These are phyloP conservation scores for Urosaurus nigricauda DNA, from an alignment of 2,797 vertebrate genomes.

Conservation along the genomic window DNA sequence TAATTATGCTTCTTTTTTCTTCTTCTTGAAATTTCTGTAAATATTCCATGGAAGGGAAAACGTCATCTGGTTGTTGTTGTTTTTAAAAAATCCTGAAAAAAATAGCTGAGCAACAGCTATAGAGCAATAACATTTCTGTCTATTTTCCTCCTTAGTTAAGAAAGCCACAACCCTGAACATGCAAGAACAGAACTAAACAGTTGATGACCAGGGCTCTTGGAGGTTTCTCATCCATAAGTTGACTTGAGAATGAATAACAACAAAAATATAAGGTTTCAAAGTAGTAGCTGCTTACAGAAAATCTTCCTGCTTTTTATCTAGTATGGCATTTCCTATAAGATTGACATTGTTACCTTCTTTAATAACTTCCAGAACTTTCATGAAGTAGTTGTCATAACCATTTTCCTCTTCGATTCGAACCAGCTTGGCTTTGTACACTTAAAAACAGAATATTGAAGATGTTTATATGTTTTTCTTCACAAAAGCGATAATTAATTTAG, in stretches of 20 bases:
- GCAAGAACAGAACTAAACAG: no score
- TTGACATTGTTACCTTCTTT: slow-evolving; percentile 65
- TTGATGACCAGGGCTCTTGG: no score
- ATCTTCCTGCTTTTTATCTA: neutral
- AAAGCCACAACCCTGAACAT: no score
- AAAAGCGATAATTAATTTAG: neutral
- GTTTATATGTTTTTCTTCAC: neutral
- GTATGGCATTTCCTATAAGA: neutral
- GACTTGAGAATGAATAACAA: neutral
- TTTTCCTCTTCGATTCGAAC: neutral
- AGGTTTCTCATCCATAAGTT: no score
- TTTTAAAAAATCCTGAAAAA: neutral
- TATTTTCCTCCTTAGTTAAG: no score
- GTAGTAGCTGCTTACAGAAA: neutral
- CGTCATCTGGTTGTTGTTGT: neutral
- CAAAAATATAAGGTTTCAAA: neutral
- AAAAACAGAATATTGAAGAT: neutral
- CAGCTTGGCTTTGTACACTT: slow-evolving; percentile 72
- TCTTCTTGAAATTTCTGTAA: no score
- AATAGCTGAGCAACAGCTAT: no score
- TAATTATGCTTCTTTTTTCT: no score
- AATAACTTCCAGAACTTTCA: slow-evolving; percentile 66
- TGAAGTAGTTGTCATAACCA: slow-evolving; percentile 64
- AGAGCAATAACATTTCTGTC: no score
- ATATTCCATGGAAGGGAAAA: no score